Percentiles rank a stretch among this genome's conserved stretches.
Evolutionary conservation across 1,140 invertebrate genomes (phyloP).

Genomic region (Akabosia matsudoensis): DNA sequence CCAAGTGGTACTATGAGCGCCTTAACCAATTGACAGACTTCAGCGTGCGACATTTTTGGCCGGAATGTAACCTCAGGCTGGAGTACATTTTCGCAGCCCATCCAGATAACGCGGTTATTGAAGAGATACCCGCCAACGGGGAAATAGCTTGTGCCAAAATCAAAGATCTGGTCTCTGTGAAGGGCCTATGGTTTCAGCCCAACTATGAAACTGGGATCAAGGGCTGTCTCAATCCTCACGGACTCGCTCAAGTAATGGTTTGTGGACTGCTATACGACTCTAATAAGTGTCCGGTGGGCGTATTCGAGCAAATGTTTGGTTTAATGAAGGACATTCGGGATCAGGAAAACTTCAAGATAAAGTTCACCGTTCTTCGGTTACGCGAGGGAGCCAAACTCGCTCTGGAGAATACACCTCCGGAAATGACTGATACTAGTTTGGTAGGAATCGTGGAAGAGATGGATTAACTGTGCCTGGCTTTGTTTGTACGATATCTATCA

Average conservation of each 20-base stretch:
- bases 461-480: not conserved
- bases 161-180: conserved; percentile 50
- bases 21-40: conserved; percentile 55
- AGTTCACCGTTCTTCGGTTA: conserved; percentile 49
- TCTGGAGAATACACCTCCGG: not conserved
- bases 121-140: conserved; percentile 46
- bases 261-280: conserved; percentile 62
- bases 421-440: conserved; percentile 9
- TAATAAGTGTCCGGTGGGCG: conserved; percentile 53
- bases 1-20: conserved; percentile 61
- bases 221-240: conserved; percentile 59
- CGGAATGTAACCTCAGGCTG: conserved; percentile 52
- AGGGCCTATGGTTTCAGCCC: conserved; percentile 61
- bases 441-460: conserved; percentile 20
- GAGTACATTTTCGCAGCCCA: conserved; percentile 44
- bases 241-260: conserved; percentile 59
- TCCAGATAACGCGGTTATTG: conserved; percentile 31
- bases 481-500: too few species aligned
- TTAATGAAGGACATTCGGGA: conserved; percentile 60
- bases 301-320: conserved; percentile 64
- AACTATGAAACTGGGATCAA: conserved; percentile 56
- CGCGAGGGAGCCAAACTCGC: not conserved
- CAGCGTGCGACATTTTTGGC: conserved; percentile 58
- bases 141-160: conserved; percentile 51
- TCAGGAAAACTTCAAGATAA: conserved; percentile 62